Evolutionary conservation across 2,113 vertebrate genomes (phyloP), one percentile per base, ranked within the genome.

Genomic region (Cromileptes altivelis): DNA sequence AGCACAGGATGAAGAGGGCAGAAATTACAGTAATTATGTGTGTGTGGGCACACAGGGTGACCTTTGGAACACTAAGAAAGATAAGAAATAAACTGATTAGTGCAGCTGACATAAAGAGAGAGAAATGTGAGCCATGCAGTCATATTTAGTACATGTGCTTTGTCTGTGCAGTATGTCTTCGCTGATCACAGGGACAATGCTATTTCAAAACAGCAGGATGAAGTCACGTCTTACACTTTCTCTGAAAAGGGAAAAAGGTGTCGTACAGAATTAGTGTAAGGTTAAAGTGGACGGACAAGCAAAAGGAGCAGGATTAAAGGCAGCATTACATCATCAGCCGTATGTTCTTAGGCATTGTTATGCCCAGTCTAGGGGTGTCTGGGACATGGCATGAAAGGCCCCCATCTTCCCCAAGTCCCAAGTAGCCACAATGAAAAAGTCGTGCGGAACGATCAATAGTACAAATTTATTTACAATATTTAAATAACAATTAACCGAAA

Each of bases 261-360:
- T 21, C 12, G 33, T 14, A 25, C 7, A 45, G 56, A 74, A 57
- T 30, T 55, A 65, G 27, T 40, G n/a, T 65, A 9, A 73, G 47
- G 56, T 47, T 50, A 74, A 30, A 63, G 13, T 12, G 56, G 47
- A 25, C 37, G n/a, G 47, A 18, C 14, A 21, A 62, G 63, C 8
- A 62, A 74, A 56, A 30, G 62, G 4, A 27, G 37, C 21, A 57
- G 55, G 61, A 61, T 72, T 74, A 61, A 73, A 67, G 2, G 17
- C 52, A 27, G 42, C 52, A 58, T 77, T 45, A 50, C 40, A 21
- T 30, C 30, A 30, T 30, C 30, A 30, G 30, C 49, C 33, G 12
- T 6, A 14, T 23, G 10, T 14, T 62, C n/a, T 81, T 12, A 9
- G 62, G 27, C 30, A 27, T 49, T 50, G 27, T 40, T n/a, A n/a